Conservation (phyloP, 2,797 vertebrate species). For the Monodelphis domestica region DNA sequence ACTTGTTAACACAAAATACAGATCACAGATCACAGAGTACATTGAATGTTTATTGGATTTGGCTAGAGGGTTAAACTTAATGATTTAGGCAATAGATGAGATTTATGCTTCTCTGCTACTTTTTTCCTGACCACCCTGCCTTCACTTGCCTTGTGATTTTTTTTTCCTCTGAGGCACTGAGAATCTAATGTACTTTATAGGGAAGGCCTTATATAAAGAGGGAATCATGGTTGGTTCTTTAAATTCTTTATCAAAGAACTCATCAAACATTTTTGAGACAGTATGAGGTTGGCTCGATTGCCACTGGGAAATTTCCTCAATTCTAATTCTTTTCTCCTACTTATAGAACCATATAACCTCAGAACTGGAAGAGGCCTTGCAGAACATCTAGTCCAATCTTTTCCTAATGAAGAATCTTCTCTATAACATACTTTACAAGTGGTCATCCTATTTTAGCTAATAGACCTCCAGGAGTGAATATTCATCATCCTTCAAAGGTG, state of each 20-base stretch:
- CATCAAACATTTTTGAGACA: background rate
- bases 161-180: background rate
- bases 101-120: background rate
- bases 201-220: constrained; percentile 8
- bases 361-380: background rate
- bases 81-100: background rate
- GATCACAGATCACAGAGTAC: rapidly evolving
- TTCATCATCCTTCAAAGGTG: background rate
- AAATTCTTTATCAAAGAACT: background rate
- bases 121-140: background rate
- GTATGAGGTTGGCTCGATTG: background rate
- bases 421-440: background rate
- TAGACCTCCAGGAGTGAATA: background rate
- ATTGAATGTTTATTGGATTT: background rate
- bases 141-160: background rate
- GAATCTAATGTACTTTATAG: background rate
- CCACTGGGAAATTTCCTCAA: background rate
- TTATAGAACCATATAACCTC: background rate
- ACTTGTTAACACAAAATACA: background rate
- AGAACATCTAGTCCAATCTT: background rate
- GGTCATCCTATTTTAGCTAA: background rate
- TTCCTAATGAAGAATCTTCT: background rate
- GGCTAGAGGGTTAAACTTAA: constrained; percentile 4
- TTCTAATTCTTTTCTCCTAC: background rate
- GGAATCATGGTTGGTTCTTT: background rate